A percentile compares a stretch with the other conserved stretches of the same genome.
These are phyloP conservation scores for Dinoponera quadriceps DNA, from an alignment of 1,140 invertebrate species.

Conservation along the genomic window DNA sequence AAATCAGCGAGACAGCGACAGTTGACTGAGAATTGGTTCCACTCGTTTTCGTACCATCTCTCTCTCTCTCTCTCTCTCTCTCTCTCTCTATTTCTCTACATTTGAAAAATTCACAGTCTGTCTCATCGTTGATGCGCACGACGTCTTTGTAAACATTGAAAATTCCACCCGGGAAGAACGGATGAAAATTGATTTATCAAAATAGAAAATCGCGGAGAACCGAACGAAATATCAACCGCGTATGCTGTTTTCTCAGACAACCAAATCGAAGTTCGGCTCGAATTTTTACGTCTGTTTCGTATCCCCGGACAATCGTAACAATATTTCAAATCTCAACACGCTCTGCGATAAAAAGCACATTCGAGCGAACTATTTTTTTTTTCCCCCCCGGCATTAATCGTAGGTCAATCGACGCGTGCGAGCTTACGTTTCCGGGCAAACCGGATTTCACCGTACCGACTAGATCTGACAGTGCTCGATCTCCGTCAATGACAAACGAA, in stretches of 20 bases:
- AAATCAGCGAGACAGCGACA: conserved; percentile 12
- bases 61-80: conserved; percentile 18
- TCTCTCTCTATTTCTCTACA: not conserved
- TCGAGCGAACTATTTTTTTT: not conserved
- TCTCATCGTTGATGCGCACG: not conserved
- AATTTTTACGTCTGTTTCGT: no score
- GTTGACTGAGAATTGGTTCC: not conserved
- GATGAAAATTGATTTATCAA: not conserved
- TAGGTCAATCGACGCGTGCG: conserved; percentile 12
- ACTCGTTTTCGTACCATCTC: not conserved
- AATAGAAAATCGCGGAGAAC: not conserved
- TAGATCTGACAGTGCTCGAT: conserved; percentile 37
- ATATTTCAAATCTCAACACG: no score
- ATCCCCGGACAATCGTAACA: no score
- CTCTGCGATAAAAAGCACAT: no score
- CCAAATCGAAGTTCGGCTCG: not conserved
- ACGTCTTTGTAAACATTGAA: not conserved
- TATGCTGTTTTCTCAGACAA: not conserved
- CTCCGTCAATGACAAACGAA: not conserved
- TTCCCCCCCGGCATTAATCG: not conserved
- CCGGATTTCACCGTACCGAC: conserved; percentile 14
- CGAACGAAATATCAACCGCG: no score
- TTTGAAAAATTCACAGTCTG: not conserved
- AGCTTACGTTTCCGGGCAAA: conserved; percentile 12
- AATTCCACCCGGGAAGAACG: not conserved